These are phyloP conservation scores for Thereva unica DNA, from an alignment of 2,888 invertebrate genomes.

Conservation along the genomic window DNA sequence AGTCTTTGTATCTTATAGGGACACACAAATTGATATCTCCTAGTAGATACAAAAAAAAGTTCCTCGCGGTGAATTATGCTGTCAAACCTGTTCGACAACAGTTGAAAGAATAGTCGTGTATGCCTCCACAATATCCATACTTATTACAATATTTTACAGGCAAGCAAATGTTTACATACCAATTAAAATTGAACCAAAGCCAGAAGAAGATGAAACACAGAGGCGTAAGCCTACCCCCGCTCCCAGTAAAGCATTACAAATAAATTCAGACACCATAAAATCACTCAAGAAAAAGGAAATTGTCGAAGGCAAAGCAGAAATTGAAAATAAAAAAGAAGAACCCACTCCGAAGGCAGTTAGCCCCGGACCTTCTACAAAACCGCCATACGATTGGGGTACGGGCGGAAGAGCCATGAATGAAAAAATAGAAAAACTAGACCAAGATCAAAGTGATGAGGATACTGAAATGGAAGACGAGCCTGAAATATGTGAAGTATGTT, in stretches of 20 bases:
- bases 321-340: conserved; percentile 20
- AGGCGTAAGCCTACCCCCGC: neutral
- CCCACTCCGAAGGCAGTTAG: conserved; percentile 27
- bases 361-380: conserved; percentile 37
- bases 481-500: conserved; percentile 50
- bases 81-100: no score
- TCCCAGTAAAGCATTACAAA: conserved; percentile 2
- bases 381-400: conserved; percentile 53
- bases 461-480: conserved; percentile 45
- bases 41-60: no score
- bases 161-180: conserved; percentile 69
- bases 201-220: neutral
- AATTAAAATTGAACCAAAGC: conserved; percentile 45
- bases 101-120: no score
- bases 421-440: neutral
- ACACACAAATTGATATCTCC: no score
- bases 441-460: neutral
- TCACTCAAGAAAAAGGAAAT: conserved; percentile 46
- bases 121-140: no score
- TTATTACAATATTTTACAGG: conserved; percentile 50
- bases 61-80: no score
- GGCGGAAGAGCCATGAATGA: conserved; percentile 50
- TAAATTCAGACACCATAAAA: conserved; percentile 4
- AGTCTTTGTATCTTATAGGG: no score
- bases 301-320: neutral